Conservation (phyloP, 2,888 invertebrate species). For the Hemithea aestivaria region DNA sequence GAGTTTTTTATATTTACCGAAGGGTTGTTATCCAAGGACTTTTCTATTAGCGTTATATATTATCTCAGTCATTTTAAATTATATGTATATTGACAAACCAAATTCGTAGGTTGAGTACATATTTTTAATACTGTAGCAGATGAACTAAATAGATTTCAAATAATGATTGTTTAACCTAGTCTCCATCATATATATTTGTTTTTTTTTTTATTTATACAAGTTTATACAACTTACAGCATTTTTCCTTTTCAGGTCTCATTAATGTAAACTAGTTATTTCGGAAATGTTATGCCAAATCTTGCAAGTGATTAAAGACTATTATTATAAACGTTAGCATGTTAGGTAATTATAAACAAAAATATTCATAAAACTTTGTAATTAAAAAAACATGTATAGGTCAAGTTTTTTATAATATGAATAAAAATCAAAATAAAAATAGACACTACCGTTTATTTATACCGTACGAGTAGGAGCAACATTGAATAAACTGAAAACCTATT, state of each 20-base stretch:
- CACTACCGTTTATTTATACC: conserved; percentile 54
- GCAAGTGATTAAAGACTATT: conserved; percentile 65
- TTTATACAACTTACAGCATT: neutral
- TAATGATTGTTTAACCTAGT: too few species aligned
- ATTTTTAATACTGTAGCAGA: too few species aligned
- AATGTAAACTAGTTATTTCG: conserved; percentile 28
- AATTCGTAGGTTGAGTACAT: too few species aligned
- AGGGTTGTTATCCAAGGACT: too few species aligned
- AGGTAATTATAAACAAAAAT: conserved; percentile 47
- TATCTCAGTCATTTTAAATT: too few species aligned
- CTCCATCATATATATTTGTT: too few species aligned
- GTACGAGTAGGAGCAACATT: too few species aligned
- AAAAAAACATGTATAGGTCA: conserved; percentile 60
- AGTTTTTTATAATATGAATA: conserved; percentile 61
- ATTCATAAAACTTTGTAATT: conserved; percentile 56
- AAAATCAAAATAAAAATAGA: conserved; percentile 75
- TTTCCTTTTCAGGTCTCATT: conserved; percentile 20
- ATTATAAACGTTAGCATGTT: conserved; percentile 48
- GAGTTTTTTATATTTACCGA: too few species aligned
- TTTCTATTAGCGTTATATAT: too few species aligned
- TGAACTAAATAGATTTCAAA: too few species aligned
- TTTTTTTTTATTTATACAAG: conserved; percentile 1
- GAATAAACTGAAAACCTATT: too few species aligned
- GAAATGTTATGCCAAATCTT: conserved; percentile 43
- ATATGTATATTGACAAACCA: too few species aligned